Conservation (phyloP, 1,140 invertebrate genomes). For the Chionoecetes opilio region DNA sequence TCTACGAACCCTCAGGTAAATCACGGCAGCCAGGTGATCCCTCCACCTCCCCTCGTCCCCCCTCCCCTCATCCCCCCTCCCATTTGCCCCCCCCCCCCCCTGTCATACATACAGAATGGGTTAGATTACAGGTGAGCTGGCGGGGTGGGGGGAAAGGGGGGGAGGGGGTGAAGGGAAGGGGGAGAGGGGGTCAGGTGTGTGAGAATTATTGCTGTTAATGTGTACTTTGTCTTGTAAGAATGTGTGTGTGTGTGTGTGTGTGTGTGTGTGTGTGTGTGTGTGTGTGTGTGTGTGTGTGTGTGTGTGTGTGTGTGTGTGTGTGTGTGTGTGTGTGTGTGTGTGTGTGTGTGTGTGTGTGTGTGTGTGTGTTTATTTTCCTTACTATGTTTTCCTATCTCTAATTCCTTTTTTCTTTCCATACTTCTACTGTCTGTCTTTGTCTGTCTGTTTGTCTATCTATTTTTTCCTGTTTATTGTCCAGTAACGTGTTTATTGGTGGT, state of each 20-base stretch:
- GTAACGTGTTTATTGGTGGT: neutral
- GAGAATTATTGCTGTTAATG: neutral
- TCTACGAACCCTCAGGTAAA: neutral
- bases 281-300: neutral
- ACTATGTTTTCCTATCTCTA: too few relatives aligned
- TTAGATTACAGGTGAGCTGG: neutral
- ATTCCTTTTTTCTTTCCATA: too few relatives aligned
- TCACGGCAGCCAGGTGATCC: neutral
- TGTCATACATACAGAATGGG: neutral
- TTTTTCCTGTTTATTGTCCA: too few relatives aligned
- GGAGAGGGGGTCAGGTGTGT: neutral
- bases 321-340: too few relatives aligned
- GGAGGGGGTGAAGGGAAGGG: neutral
- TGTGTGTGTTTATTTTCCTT: too few relatives aligned
- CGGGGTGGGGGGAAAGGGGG: neutral
- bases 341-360: too few relatives aligned
- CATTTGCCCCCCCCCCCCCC: neutral
- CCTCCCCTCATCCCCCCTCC: neutral
- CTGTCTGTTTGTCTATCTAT: too few relatives aligned
- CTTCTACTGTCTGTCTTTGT: too few relatives aligned
- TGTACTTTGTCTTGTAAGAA: conserved; percentile 1
- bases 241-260: conserved; percentile 27
- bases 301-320: too few relatives aligned
- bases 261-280: conserved; percentile 3
- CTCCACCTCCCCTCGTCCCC: neutral